phyloP scores from a whole-genome alignment of 2,888 invertebrate species.

The Morpho achilles region DNA sequence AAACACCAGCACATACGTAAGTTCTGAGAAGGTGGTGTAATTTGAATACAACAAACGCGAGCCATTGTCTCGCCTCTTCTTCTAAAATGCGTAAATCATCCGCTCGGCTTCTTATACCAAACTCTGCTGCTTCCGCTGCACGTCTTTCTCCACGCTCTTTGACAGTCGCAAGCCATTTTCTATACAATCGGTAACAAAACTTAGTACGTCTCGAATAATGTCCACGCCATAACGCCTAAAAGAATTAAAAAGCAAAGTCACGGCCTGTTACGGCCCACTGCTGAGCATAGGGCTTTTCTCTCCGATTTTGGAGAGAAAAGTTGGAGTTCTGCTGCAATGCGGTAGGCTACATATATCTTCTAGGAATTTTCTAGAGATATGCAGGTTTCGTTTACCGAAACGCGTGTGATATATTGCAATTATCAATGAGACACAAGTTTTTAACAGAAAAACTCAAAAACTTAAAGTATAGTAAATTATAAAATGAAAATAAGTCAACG shows the following conservation, averaged over 20 bases:
- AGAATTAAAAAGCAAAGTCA: not conserved
- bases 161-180: slow-evolving; percentile 59
- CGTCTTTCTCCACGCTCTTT: slow-evolving; percentile 57
- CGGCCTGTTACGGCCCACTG: no score
- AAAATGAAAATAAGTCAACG: no score
- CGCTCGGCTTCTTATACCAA: slow-evolving; percentile 58
- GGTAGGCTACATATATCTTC: no score
- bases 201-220: slow-evolving; percentile 59
- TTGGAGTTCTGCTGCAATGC: no score
- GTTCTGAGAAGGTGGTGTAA: slow-evolving; percentile 67
- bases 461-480: no score
- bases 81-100: slow-evolving; percentile 63
- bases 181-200: slow-evolving; percentile 63
- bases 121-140: slow-evolving; percentile 64
- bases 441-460: no score
- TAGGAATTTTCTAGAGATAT: no score
- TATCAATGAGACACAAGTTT: no score
- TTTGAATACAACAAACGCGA: slow-evolving; percentile 69
- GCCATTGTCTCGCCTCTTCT: slow-evolving; percentile 67
- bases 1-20: slow-evolving; percentile 56
- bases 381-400: no score
- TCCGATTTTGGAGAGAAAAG: no score
- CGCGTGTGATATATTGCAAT: no score
- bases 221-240: slow-evolving; percentile 64
- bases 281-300: no score